These are phyloP conservation scores for Alces alces DNA, from an alignment of 2,113 vertebrate genomes.

Conservation along the genomic window DNA sequence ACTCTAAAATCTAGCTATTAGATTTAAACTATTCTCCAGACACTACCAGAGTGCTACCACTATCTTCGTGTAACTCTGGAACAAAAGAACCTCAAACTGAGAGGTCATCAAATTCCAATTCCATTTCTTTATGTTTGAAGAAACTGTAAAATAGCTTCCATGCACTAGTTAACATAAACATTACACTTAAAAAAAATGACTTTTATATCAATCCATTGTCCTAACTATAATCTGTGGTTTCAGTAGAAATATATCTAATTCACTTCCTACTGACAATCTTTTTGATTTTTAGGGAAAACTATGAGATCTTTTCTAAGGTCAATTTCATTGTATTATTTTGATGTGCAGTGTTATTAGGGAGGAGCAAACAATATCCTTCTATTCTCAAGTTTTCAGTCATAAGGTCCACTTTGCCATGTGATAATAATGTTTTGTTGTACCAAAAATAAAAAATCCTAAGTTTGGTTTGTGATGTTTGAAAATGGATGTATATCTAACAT, in stretches of 20 bases:
- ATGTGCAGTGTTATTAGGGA: neutral
- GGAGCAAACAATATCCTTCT: neutral
- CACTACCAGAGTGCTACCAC: constrained; percentile 1
- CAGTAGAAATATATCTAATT: neutral
- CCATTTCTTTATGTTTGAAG: neutral
- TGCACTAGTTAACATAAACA: neutral
- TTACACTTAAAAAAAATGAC: neutral
- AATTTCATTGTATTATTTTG: neutral
- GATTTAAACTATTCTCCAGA: constrained; percentile 34
- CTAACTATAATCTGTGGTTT: neutral
- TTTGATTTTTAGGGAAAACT: neutral
- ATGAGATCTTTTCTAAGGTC: neutral
- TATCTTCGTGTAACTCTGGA: neutral
- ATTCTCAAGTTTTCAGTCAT: neutral
- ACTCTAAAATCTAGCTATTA: constrained; percentile 37
- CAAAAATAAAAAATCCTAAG: neutral
- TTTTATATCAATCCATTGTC: neutral
- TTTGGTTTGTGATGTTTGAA: neutral
- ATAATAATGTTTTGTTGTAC: neutral
- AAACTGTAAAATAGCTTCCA: neutral
- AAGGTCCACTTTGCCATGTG: neutral
- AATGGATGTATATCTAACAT: neutral
- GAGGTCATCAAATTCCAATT: constrained; percentile 30
- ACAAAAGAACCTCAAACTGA: neutral
- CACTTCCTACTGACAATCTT: neutral